Evolutionary conservation across 2,888 invertebrate species (phyloP).

Genomic region (Criorhina ranunculi): DNA sequence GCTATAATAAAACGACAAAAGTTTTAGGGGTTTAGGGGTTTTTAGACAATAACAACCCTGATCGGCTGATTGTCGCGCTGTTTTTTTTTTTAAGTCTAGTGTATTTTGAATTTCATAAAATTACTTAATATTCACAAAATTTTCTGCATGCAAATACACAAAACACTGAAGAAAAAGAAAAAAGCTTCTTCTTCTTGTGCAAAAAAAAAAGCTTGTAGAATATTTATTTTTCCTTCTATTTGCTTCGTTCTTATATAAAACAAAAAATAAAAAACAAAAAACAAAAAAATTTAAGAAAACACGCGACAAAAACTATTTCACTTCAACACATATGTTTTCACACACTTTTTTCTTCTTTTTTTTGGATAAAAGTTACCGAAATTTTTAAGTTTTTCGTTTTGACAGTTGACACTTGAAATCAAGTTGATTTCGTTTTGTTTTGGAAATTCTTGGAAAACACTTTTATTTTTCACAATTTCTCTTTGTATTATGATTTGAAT

Average conservation of each 20-base stretch:
- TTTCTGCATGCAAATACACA: constrained; percentile 3
- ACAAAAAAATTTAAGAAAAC: no score
- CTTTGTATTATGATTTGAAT: constrained; percentile 69
- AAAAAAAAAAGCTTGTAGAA: constrained; percentile 10
- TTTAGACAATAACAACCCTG: constrained; percentile 26
- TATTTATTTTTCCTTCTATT: constrained; percentile 5
- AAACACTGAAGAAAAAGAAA: neutral
- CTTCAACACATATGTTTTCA: constrained; percentile 18
- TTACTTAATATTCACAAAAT: constrained; percentile 35
- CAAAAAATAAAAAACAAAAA: constrained; percentile 39
- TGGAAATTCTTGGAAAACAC: constrained; percentile 54
- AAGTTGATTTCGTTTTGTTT: neutral
- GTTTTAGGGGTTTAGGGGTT: constrained; percentile 24
- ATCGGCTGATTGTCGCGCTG: constrained; percentile 20
- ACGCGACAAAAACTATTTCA: constrained; percentile 43
- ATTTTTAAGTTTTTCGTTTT: constrained; percentile 8
- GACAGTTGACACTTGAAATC: constrained; percentile 34
- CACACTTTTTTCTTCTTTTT: neutral
- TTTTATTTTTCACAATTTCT: constrained; percentile 78
- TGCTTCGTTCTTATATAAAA: constrained; percentile 41
- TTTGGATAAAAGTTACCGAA: neutral
- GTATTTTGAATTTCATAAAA: constrained; percentile 38
- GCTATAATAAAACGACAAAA: neutral
- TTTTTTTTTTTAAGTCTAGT: neutral
- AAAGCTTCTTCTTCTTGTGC: constrained; percentile 16